A percentile compares a stretch with the other conserved stretches of the same genome.
Conservation (phyloP, 1,140 invertebrate genomes). For the Zaprionus ghesquierei region DNA sequence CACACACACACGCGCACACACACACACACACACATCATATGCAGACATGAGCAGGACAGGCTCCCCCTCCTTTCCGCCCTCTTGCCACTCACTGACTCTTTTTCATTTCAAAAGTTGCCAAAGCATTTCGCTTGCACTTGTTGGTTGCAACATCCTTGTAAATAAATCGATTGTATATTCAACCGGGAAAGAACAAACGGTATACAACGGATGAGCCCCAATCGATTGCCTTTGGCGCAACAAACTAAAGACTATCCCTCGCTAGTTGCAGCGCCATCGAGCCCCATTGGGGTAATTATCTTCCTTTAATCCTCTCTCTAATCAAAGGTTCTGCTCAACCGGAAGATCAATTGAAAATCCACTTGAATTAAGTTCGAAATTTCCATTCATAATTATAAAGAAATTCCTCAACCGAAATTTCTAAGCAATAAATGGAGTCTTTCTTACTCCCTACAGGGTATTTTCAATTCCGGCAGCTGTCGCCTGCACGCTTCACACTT, state of each 20-base stretch:
- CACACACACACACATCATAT: constrained; percentile 13
- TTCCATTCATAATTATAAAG: neutral
- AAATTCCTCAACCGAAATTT: neutral
- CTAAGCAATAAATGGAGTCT: too few relatives aligned
- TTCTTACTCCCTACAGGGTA: neutral
- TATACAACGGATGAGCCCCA: neutral
- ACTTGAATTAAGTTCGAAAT: neutral
- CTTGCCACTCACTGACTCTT: neutral
- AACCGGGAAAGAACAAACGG: constrained; percentile 3
- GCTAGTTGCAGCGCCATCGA: neutral
- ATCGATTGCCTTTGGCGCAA: too few relatives aligned
- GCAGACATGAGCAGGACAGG: constrained; percentile 13
- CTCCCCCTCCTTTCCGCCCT: neutral
- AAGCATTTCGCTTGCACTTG: constrained; percentile 42
- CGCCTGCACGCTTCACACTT: neutral
- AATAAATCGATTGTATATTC: constrained; percentile 49
- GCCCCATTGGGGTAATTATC: neutral
- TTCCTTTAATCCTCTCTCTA: neutral
- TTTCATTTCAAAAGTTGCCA: constrained; percentile 41
- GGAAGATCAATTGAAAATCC: neutral
- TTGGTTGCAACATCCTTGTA: constrained; percentile 14
- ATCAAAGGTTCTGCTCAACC: neutral
- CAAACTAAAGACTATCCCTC: too few relatives aligned
- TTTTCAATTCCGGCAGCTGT: neutral
- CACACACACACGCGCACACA: constrained; percentile 14